Evolutionary conservation across 2,113 vertebrate species (phyloP).

Genomic region (Tenebrosternarchus preto): DNA sequence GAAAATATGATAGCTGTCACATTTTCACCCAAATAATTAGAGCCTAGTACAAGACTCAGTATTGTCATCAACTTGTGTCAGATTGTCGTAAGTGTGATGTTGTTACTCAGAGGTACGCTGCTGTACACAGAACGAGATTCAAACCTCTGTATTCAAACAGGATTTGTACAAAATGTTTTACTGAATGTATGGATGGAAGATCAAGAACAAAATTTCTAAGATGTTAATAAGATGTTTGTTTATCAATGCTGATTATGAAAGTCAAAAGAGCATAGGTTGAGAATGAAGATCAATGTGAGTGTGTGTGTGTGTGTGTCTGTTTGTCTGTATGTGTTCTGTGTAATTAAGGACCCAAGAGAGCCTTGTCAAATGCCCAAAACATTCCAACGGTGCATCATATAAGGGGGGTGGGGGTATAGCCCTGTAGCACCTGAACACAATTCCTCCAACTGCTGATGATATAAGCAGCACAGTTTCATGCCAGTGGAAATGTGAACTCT

Average conservation of each 20-base stretch:
- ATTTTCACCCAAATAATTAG: slow-evolving; percentile 28
- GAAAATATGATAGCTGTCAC: slow-evolving; percentile 44
- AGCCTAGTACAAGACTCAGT: not conserved
- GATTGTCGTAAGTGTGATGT: slow-evolving; percentile 21
- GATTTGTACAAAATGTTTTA: slow-evolving; percentile 9
- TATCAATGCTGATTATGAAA: too few species aligned
- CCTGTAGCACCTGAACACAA: slow-evolving; percentile 69
- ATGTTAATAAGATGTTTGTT: too few species aligned
- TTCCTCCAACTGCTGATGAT: slow-evolving; percentile 68
- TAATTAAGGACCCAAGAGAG: not conserved
- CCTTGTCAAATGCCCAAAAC: slow-evolving; percentile 35
- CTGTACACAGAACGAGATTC: slow-evolving; percentile 8
- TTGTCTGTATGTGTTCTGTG: not conserved
- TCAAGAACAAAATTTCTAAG: not conserved
- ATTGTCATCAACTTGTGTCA: slow-evolving; percentile 32
- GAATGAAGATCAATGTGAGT: not conserved
- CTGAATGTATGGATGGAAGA: not conserved
- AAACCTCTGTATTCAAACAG: not conserved
- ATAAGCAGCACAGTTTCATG: slow-evolving; percentile 60
- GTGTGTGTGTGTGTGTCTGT: not conserved
- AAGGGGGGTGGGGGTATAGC: slow-evolving; percentile 37
- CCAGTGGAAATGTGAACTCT: slow-evolving; percentile 65
- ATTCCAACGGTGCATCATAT: slow-evolving; percentile 30
- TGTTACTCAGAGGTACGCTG: slow-evolving; percentile 25
- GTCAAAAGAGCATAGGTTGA: too few species aligned